Percentiles rank a stretch among this genome's conserved stretches.
Evolutionary conservation across 37 sponge, comb jelly and placozoan species (phyloP).

Genomic region (Axinella damicornis): DNA sequence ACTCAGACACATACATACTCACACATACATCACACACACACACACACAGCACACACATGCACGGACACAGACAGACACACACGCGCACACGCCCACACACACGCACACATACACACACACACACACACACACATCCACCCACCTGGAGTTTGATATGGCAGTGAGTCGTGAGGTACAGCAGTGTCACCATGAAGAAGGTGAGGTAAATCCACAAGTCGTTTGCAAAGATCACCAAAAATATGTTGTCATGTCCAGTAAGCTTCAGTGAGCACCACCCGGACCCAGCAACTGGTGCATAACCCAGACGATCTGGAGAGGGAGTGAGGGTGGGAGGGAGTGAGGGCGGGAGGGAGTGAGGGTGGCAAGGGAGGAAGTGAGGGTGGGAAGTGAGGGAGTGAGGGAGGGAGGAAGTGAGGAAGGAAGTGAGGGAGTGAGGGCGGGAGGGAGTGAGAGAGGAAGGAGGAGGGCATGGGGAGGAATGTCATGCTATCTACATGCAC

Average conservation of each 20-base stretch:
- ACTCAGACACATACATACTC: conserved; percentile 15
- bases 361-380: too few species aligned
- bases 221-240: conserved; percentile 47
- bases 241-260: conserved; percentile 11
- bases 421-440: too few species aligned
- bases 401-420: too few species aligned
- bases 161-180: conserved; percentile 63
- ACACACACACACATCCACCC: background rate
- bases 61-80: conserved; percentile 45
- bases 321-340: too few species aligned
- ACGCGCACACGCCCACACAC: conserved; percentile 21
- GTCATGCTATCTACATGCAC: too few species aligned
- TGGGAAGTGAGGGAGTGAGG: too few species aligned
- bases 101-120: conserved; percentile 16
- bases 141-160: conserved; percentile 50
- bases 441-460: too few species aligned
- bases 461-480: too few species aligned
- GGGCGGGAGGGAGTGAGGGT: too few species aligned
- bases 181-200: conserved; percentile 60
- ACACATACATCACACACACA: conserved; percentile 24
- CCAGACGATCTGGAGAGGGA: conserved; percentile 27
- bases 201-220: conserved; percentile 81
- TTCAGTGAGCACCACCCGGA: conserved; percentile 82
- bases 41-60: conserved; percentile 30
- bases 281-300: conserved; percentile 60